A percentile compares a stretch with the other conserved stretches of the same genome.
These are phyloP conservation scores for Capreolus pygargus DNA, from an alignment of 2,113 vertebrate genomes.

Conservation along the genomic window DNA sequence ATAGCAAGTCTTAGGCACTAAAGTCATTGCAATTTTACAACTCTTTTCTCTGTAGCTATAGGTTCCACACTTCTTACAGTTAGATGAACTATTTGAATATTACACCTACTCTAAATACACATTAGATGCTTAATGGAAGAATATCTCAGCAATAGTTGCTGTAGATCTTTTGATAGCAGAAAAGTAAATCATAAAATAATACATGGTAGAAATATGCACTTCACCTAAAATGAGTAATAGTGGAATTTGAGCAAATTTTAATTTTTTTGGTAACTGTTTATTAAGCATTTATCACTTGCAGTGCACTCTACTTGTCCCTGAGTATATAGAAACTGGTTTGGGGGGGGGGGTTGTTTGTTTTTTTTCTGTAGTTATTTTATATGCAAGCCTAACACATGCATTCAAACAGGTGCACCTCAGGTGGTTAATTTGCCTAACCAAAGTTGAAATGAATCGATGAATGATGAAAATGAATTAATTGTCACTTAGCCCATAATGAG, in stretches of 20 bases:
- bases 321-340: background rate
- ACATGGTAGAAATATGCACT: background rate
- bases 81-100: background rate
- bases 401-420: conserved; percentile 53
- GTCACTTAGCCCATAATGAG: conserved; percentile 56
- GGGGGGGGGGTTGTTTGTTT: rapidly evolving
- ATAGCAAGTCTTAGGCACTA: background rate
- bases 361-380: background rate
- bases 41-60: background rate
- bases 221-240: background rate
- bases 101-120: background rate
- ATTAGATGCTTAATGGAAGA: background rate
- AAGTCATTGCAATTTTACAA: background rate
- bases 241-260: background rate
- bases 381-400: background rate
- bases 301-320: background rate
- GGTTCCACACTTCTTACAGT: background rate
- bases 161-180: background rate
- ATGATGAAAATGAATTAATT: conserved; percentile 67
- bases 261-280: background rate
- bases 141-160: background rate
- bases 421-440: conserved; percentile 56
- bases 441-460: conserved; percentile 36
- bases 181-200: background rate
- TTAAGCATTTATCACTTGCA: background rate